Percentiles rank a stretch among this genome's conserved stretches.
These are phyloP conservation scores for Scomber colias DNA, from an alignment of 2,113 vertebrate species.

Conservation along the genomic window DNA sequence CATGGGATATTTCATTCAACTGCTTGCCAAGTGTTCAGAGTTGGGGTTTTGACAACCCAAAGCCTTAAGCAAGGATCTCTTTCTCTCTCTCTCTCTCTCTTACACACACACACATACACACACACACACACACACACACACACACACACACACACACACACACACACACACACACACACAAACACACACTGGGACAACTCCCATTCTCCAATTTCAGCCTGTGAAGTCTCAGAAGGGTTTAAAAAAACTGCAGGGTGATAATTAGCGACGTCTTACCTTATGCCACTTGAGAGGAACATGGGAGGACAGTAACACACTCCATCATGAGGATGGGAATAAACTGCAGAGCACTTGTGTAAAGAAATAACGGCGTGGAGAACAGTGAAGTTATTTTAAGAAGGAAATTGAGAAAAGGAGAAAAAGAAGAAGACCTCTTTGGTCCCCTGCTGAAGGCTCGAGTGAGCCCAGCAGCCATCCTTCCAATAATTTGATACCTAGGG, in stretches of 20 bases:
- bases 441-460: not conserved
- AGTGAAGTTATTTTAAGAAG: constrained; percentile 22
- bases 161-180: constrained; percentile 37
- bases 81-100: not conserved
- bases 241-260: constrained; percentile 64
- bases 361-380: constrained; percentile 2
- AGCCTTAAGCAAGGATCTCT: constrained; percentile 20
- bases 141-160: constrained; percentile 30
- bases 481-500: constrained; percentile 19
- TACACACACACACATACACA: constrained; percentile 36
- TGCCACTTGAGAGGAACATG: constrained; percentile 54
- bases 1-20: constrained; percentile 71
- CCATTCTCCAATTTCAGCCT: constrained; percentile 59
- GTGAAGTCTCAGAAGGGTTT: constrained; percentile 42
- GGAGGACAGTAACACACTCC: constrained; percentile 31
- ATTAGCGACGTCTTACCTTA: constrained; percentile 67
- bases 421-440: not conserved
- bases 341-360: constrained; percentile 14
- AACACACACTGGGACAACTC: constrained; percentile 42
- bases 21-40: constrained; percentile 59
- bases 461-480: constrained; percentile 1
- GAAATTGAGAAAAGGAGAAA: not conserved
- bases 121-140: constrained; percentile 28
- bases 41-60: constrained; percentile 53
- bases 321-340: constrained; percentile 21